A percentile compares a stretch with the other conserved stretches of the same genome.
These are phyloP conservation scores for Caenorhabditis panamensis DNA, from an alignment of 2,888 invertebrate genomes.

Conservation along the genomic window DNA sequence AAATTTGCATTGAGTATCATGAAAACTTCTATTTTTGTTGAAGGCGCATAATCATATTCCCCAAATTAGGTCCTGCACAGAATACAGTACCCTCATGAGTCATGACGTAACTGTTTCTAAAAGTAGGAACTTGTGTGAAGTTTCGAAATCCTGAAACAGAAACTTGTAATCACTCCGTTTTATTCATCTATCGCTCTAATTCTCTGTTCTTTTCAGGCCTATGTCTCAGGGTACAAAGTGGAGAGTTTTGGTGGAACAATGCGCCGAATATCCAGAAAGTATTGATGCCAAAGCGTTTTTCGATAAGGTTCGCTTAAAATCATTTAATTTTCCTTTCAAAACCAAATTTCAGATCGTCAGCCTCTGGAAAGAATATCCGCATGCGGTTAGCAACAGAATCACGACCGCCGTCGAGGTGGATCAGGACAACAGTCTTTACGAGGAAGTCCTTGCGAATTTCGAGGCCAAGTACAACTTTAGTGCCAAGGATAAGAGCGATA, in stretches of 20 bases:
- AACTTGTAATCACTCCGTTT: no score
- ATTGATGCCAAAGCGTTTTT: constrained; percentile 58
- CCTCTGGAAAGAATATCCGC: constrained; percentile 65
- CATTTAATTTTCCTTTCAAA: no score
- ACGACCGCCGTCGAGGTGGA: constrained; percentile 47
- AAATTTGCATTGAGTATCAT: no score
- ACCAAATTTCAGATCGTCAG: constrained; percentile 52
- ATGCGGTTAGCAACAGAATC: constrained; percentile 62
- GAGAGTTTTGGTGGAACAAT: constrained; percentile 37
- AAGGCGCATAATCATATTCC: no score
- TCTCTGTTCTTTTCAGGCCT: not conserved
- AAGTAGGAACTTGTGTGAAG: no score
- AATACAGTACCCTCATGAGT: no score
- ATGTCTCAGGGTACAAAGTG: constrained; percentile 43
- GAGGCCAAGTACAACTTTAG: constrained; percentile 9
- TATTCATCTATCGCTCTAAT: not conserved
- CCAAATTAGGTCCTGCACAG: no score
- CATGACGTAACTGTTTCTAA: no score
- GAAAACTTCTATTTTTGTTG: no score
- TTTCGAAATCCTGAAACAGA: not conserved
- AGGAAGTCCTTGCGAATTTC: constrained; percentile 29
- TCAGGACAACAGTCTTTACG: constrained; percentile 30
- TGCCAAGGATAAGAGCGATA: constrained; percentile 23
- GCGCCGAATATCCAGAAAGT: constrained; percentile 51
- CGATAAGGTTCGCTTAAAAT: constrained; percentile 65